Conservation (phyloP, 2,113 vertebrate species). For the Brachypteracias leptosomus region DNA sequence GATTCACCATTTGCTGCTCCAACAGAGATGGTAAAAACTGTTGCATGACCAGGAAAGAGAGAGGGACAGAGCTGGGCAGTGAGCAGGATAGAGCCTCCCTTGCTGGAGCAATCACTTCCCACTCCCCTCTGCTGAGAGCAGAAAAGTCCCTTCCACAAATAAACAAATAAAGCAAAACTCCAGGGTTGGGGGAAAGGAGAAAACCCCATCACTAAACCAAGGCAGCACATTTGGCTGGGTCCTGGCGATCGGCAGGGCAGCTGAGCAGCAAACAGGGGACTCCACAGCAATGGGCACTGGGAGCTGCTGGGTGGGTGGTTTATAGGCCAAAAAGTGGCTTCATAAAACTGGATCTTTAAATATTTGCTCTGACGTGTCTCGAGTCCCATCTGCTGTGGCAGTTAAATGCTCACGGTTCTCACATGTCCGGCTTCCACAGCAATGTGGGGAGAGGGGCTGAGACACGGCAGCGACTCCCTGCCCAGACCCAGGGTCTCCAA, state of each 20-base stretch:
- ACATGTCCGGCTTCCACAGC: fast-evolving
- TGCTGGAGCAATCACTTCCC: not conserved
- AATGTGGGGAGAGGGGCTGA: fast-evolving
- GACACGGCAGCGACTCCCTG: fast-evolving
- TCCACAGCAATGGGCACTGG: not conserved
- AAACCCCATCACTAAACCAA: not conserved
- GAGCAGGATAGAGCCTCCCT: not conserved
- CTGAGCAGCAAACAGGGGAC: not conserved
- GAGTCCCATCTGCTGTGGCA: not conserved
- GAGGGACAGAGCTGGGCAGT: not conserved
- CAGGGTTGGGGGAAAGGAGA: not conserved
- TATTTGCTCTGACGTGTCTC: constrained; percentile 43
- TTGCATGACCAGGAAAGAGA: not conserved
- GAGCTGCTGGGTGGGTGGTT: not conserved
- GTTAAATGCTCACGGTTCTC: not conserved
- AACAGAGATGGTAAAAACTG: not conserved
- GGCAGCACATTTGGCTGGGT: not conserved
- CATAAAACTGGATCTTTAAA: constrained; percentile 54
- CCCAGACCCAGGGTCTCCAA: not conserved
- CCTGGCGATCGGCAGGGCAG: fast-evolving
- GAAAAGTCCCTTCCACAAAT: constrained; percentile 37
- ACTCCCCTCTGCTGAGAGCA: not conserved
- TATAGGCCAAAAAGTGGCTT: constrained; percentile 11
- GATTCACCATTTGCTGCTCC: not conserved
- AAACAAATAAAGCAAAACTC: constrained; percentile 1